A percentile compares a stretch with the other conserved stretches of the same genome.
Evolutionary conservation across 2,888 invertebrate genomes (phyloP).

Genomic region (Hypomecis punctinalis): DNA sequence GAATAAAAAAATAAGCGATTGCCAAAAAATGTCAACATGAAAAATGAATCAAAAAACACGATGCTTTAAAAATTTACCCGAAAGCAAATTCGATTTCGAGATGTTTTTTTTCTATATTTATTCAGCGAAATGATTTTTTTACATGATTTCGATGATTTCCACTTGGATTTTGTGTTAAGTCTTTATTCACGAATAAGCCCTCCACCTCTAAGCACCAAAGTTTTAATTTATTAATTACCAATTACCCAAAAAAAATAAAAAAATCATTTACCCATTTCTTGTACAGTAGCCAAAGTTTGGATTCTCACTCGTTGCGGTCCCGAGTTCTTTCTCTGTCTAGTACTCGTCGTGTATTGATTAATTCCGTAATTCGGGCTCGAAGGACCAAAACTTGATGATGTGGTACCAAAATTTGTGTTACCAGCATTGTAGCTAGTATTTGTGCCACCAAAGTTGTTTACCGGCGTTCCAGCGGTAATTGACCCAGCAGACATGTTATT

Average conservation of each 20-base stretch:
- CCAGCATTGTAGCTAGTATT: slow-evolving; percentile 6
- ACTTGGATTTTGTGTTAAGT: background rate
- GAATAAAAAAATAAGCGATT: background rate
- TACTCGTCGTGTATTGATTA: slow-evolving; percentile 54
- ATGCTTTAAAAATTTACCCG: background rate
- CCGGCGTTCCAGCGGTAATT: slow-evolving; percentile 62
- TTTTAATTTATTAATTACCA: slow-evolving; percentile 35
- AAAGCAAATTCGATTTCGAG: too few relatives aligned
- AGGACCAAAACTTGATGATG: slow-evolving; percentile 14
- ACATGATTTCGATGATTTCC: background rate
- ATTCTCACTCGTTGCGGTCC: slow-evolving; percentile 81
- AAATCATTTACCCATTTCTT: slow-evolving; percentile 88
- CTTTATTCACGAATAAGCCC: background rate
- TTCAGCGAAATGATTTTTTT: background rate
- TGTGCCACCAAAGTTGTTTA: slow-evolving; percentile 26
- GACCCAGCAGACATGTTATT: slow-evolving; percentile 47
- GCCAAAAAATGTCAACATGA: background rate
- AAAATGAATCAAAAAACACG: background rate
- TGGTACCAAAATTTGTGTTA: slow-evolving; percentile 7
- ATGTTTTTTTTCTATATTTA: too few relatives aligned
- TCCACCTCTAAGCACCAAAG: background rate
- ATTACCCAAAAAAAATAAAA: slow-evolving; percentile 47
- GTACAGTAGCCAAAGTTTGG: slow-evolving; percentile 87
- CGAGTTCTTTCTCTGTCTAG: slow-evolving; percentile 83
- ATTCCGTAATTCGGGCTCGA: slow-evolving; percentile 43